A percentile compares a stretch with the other conserved stretches of the same genome.
phyloP scores from a whole-genome alignment of 2,888 invertebrate species.

The Drosophila merina region DNA sequence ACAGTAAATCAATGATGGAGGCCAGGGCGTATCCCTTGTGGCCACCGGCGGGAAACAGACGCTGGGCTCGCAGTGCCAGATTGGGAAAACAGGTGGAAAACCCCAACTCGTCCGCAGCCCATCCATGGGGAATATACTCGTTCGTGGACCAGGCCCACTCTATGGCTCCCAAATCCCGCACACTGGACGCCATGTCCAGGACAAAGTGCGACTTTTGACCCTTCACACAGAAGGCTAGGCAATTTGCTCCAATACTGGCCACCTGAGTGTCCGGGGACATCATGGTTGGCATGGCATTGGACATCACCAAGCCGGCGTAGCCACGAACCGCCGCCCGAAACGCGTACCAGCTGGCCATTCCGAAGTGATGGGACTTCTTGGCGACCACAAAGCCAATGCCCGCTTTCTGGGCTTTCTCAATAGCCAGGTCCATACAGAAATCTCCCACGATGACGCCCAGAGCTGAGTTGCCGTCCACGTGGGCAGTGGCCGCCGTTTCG shows the following conservation, averaged over 20 bases:
- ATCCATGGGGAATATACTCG: constrained; percentile 48
- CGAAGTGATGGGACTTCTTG: constrained; percentile 56
- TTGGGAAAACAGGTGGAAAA: constrained; percentile 46
- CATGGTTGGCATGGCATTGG: constrained; percentile 50
- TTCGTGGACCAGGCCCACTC: constrained; percentile 49
- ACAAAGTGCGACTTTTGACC: constrained; percentile 45
- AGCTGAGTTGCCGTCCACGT: constrained; percentile 55
- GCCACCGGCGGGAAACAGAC: constrained; percentile 49
- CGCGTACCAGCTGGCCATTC: constrained; percentile 60
- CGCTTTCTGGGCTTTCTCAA: constrained; percentile 45
- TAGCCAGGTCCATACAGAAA: constrained; percentile 62
- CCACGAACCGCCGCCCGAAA: constrained; percentile 55
- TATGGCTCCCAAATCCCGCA: constrained; percentile 50
- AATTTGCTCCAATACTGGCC: constrained; percentile 52
- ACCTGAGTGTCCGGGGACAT: constrained; percentile 35
- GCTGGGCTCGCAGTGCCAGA: constrained; percentile 41
- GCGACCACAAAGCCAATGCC: constrained; percentile 65
- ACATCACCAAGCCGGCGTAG: constrained; percentile 48
- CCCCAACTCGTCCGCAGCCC: constrained; percentile 54
- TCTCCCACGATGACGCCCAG: constrained; percentile 62
- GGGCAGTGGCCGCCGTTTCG: constrained; percentile 47
- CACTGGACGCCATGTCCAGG: constrained; percentile 51
- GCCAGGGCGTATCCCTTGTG: constrained; percentile 53
- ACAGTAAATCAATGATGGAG: constrained; percentile 53
- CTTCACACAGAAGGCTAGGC: constrained; percentile 56